Evolutionary conservation across 2,797 vertebrate genomes (phyloP), one percentile per base, ranked within the genome.

Genomic region (Muscicapa comitata): DNA sequence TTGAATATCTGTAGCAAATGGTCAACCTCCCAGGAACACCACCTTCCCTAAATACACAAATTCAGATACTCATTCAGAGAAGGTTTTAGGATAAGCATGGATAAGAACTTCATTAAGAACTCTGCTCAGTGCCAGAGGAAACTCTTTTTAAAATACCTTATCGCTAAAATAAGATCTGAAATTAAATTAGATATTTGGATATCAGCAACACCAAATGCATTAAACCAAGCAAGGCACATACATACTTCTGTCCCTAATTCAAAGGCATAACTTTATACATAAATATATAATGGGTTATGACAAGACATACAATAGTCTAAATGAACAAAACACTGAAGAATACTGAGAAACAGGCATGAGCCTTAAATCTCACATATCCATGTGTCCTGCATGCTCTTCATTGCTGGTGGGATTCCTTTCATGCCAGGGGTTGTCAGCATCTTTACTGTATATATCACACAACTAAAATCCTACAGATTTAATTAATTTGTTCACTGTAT

Each of bases 341-440:
- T 51, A 29, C 63, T 18, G 19, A 48, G 25, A 83, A 78, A 62
- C 15, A 65, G 35, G n/a, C n/a, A 58, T 1, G 9, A 37, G 21
- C 45, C 16, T 29, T 88, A 53, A 45, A 66, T 47, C 23, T 54
- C 55, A 62, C 26, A 50, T 45, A 85, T n/a, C 17, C 35, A 4
- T 18, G 28, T 48, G 33, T 62, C 26, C 42, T 67, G 23, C 7
- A 21, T 65, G 51, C n/a, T 45, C 33, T 37, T 47, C n/a, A 8
- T 59, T 66, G 38, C 57, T 77, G 31, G 25, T 33, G 53, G 24
- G 29, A 65, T 50, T 81, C 24, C 65, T 77, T 59, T 82, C 45
- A 48, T 0, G 0, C 20, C 58, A 63, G 25, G 6, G 3, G 1
- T 29, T 93, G 57, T 24, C 43, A 57, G 3, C 15, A 43, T 38